A percentile compares a stretch with the other conserved stretches of the same genome.
Conservation (phyloP, 2,113 vertebrate genomes). For the Platichthys stellatus region DNA sequence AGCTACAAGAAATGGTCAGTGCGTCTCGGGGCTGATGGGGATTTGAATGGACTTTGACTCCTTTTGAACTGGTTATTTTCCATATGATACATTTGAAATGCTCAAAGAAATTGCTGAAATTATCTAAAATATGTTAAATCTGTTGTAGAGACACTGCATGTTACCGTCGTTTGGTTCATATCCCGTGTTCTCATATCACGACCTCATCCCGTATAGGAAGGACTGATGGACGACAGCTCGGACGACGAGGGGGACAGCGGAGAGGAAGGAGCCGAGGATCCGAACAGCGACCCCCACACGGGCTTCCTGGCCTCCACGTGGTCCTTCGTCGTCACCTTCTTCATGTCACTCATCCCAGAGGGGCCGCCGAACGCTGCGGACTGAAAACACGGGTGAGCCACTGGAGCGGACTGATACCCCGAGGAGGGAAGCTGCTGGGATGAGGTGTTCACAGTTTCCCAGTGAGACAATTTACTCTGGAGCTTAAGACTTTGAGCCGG, state of each 20-base stretch:
- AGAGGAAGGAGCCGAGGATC: conserved; percentile 86
- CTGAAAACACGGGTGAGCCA: conserved; percentile 68
- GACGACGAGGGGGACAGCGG: conserved; percentile 85
- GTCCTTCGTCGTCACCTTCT: conserved; percentile 97
- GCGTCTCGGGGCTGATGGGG: background rate
- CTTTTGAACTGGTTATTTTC: no score
- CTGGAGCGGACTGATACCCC: no score
- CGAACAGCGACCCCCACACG: conserved; percentile 79
- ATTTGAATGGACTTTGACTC: background rate
- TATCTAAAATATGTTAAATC: background rate
- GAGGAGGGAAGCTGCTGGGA: conserved; percentile 13
- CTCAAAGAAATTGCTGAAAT: no score
- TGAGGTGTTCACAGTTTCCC: conserved; percentile 43
- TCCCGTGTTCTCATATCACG: background rate
- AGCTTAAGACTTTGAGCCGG: conserved; percentile 40
- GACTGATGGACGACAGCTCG: conserved; percentile 89
- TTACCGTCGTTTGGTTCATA: background rate
- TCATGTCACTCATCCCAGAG: conserved; percentile 96
- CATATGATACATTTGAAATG: no score
- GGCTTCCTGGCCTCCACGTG: conserved; percentile 94
- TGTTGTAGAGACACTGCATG: background rate
- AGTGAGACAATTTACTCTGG: conserved; percentile 10
- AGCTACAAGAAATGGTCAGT: conserved; percentile 89
- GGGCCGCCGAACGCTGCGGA: conserved; percentile 93
- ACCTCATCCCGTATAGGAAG: conserved; percentile 83